Base-by-base conservation (phyloP, 2,113 vertebrate genomes). In the Nothoprocta pentlandii region DNA sequence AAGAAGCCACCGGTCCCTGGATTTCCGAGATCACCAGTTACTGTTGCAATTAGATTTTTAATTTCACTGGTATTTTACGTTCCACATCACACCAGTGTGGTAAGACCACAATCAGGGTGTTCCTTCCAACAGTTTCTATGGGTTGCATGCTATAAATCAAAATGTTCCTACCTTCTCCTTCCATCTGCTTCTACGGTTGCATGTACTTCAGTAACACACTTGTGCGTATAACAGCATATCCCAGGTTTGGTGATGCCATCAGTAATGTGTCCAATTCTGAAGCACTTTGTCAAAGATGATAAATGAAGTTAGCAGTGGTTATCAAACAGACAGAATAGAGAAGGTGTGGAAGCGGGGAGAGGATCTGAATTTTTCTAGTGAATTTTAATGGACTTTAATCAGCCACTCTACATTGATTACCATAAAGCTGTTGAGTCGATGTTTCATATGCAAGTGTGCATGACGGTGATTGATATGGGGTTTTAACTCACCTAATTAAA, bases 351-450 rank as follows among this genome's bases (percentile, higher is more conserved):
- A 85, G 85, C 12, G 74, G 32, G 79, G 91, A 75, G 85, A 88
- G 87, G 69, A 92, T 80, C 67, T 71, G 68, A 86, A 68, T 80
- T 84, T 59, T 95, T n/a, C 53, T 63, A 53, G 87, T 91, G 96
- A 80, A 97, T 97, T 80, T 90, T 91, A 97, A 94, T 90, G 85
- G 92, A 61, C 95, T 94, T 89, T 96, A 97, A 97, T 96, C 91
- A 97, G 88, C 92, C 91, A 62, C 92, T 97, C 77, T 81, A 80
- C 0, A 7, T 34, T 97, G 93, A 97, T 96, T 94, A 83, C 81
- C 85, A 49, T 34, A 62, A 90, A 80, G 77, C 42, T 75, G 94
- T 69, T 42, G 62, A 92, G 70, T 39, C 61, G 26, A 23, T 6
- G 81, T 70, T 87, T 88, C 78, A 15, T 32, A 80, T 25, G 56